Evolutionary conservation across 2,888 invertebrate species (phyloP).

Genomic region (Netelia melanura): DNA sequence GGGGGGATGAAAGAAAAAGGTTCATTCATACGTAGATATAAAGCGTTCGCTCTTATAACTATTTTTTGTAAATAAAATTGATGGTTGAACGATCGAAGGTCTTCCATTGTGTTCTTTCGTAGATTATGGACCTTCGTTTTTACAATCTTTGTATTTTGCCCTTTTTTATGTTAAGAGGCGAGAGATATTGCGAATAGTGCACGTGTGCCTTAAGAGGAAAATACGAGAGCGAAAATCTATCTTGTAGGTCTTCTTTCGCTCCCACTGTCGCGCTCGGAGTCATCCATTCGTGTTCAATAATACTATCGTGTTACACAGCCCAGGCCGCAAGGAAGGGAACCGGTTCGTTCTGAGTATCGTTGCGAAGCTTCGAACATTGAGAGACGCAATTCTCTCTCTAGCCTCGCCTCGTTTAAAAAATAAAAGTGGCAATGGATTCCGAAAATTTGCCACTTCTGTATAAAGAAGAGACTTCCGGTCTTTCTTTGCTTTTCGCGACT

Average conservation of each 20-base stretch:
- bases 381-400: conserved; percentile 25
- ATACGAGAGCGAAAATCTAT: conserved; percentile 4
- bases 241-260: conserved; percentile 79
- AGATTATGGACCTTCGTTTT: neutral
- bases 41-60: conserved; percentile 55
- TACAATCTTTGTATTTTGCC: neutral
- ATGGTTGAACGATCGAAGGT: conserved; percentile 55
- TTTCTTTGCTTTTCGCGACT: conserved; percentile 90
- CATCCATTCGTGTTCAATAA: conserved; percentile 72
- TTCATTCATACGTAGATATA: conserved; percentile 41
- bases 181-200: conserved; percentile 14
- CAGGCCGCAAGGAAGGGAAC: conserved; percentile 73
- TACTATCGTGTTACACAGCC: conserved; percentile 76
- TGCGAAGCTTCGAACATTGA: conserved; percentile 48
- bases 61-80: conserved; percentile 73
- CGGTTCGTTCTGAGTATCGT: conserved; percentile 72
- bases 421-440: conserved; percentile 74
- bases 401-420: no score
- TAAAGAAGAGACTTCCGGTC: conserved; percentile 82
- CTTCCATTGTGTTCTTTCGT: neutral
- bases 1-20: conserved; percentile 11
- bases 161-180: conserved; percentile 6
- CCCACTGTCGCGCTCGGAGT: conserved; percentile 67
- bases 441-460: conserved; percentile 77
- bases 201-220: conserved; percentile 1